phyloP scores from a whole-genome alignment of 2,888 invertebrate genomes.

The Serripes groenlandicus region DNA sequence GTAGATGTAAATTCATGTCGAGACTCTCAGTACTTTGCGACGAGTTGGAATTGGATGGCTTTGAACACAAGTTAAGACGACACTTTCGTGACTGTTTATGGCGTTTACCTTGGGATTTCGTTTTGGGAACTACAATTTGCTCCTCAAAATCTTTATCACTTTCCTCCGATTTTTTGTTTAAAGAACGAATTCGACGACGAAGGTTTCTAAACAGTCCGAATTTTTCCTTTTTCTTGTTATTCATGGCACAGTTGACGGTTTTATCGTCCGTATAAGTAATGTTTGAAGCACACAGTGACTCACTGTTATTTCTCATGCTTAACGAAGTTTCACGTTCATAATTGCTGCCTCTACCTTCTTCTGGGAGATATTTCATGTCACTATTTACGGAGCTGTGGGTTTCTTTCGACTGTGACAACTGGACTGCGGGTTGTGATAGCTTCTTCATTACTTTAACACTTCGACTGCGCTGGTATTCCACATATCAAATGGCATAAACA shows the following conservation, averaged over 20 bases:
- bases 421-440: constrained; percentile 71
- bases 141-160: constrained; percentile 72
- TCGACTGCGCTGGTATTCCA: background rate
- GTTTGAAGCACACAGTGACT: constrained; percentile 64
- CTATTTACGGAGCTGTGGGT: constrained; percentile 16
- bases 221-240: constrained; percentile 76
- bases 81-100: constrained; percentile 75
- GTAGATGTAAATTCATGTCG: constrained; percentile 73
- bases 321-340: constrained; percentile 44
- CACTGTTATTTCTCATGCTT: constrained; percentile 56
- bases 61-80: constrained; percentile 72
- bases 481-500: constrained; percentile 23
- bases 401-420: constrained; percentile 65
- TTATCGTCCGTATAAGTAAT: constrained; percentile 67
- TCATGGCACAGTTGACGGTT: constrained; percentile 55
- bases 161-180: constrained; percentile 72
- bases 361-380: constrained; percentile 34
- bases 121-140: constrained; percentile 40
- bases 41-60: constrained; percentile 75
- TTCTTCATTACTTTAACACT: constrained; percentile 77
- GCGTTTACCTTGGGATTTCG: constrained; percentile 70
- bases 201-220: constrained; percentile 78
- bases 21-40: constrained; percentile 80
- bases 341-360: constrained; percentile 31
- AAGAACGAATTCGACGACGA: constrained; percentile 73